Evolutionary conservation across 2,113 vertebrate genomes (phyloP).

Genomic region (Anseranas semipalmata): DNA sequence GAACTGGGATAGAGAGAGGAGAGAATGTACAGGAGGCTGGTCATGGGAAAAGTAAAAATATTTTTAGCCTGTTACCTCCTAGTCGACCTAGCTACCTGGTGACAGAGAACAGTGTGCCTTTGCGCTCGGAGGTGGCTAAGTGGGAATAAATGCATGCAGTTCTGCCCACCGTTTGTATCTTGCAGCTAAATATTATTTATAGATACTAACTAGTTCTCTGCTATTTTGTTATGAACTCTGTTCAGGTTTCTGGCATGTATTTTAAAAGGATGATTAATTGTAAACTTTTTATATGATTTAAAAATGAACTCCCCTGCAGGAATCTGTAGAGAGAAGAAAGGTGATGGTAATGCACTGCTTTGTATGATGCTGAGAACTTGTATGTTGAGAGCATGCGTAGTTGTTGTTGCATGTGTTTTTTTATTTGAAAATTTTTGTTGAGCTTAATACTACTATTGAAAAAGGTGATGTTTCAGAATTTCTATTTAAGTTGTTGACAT

Average conservation of each 20-base stretch:
- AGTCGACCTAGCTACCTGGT: not conserved
- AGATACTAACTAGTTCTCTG: slow-evolving; percentile 73
- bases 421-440: not conserved
- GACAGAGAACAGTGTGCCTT: not conserved
- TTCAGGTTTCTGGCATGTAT: slow-evolving; percentile 65
- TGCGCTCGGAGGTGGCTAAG: slow-evolving; percentile 43
- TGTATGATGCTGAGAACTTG: slow-evolving; percentile 5
- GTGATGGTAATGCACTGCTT: slow-evolving; percentile 47
- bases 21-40: not conserved
- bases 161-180: slow-evolving; percentile 64
- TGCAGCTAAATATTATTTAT: slow-evolving; percentile 72
- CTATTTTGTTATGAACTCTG: slow-evolving; percentile 70
- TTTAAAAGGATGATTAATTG: slow-evolving; percentile 68
- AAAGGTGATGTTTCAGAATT: slow-evolving; percentile 32
- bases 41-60: slow-evolving; percentile 24
- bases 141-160: slow-evolving; percentile 59
- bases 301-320: slow-evolving; percentile 56
- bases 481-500: slow-evolving; percentile 39
- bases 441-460: slow-evolving; percentile 25
- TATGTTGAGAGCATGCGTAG: not conserved
- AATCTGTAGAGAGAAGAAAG: slow-evolving; percentile 42
- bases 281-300: slow-evolving; percentile 58
- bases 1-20: not conserved
- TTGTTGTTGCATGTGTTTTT: not conserved
- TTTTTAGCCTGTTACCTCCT: not conserved